A percentile compares a stretch with the other conserved stretches of the same genome.
These are phyloP conservation scores for Aporophyla lueneburgensis DNA, from an alignment of 2,888 invertebrate species.

Conservation along the genomic window DNA sequence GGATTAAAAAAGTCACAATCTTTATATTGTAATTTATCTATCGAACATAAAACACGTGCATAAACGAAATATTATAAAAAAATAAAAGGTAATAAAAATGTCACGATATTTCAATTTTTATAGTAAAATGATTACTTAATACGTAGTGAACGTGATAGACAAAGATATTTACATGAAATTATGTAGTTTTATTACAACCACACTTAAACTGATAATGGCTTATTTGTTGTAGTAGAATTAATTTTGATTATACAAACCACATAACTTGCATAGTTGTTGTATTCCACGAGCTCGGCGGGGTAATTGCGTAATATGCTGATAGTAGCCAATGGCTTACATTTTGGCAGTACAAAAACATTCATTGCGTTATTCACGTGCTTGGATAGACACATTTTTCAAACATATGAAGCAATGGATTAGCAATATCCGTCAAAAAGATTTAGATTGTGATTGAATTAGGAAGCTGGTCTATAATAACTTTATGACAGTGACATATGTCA, in stretches of 20 bases:
- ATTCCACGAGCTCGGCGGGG: no score
- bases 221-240: background rate
- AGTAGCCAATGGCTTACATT: no score
- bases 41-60: background rate
- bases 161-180: background rate
- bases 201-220: background rate
- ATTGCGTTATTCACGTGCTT: no score
- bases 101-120: constrained; percentile 19
- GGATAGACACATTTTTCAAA: no score
- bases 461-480: background rate
- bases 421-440: no score
- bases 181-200: background rate
- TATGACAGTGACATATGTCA: background rate
- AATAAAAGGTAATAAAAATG: constrained; percentile 29
- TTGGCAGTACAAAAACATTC: no score
- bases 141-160: background rate
- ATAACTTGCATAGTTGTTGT: background rate
- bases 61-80: constrained; percentile 4
- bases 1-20: background rate
- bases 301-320: no score
- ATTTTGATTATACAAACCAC: background rate
- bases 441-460: no score
- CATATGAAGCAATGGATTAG: no score
- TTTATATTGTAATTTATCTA: background rate
- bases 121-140: background rate